A percentile compares a stretch with the other conserved stretches of the same genome.
These are phyloP conservation scores for Gallinago media DNA, from an alignment of 2,113 vertebrate species.

Conservation along the genomic window DNA sequence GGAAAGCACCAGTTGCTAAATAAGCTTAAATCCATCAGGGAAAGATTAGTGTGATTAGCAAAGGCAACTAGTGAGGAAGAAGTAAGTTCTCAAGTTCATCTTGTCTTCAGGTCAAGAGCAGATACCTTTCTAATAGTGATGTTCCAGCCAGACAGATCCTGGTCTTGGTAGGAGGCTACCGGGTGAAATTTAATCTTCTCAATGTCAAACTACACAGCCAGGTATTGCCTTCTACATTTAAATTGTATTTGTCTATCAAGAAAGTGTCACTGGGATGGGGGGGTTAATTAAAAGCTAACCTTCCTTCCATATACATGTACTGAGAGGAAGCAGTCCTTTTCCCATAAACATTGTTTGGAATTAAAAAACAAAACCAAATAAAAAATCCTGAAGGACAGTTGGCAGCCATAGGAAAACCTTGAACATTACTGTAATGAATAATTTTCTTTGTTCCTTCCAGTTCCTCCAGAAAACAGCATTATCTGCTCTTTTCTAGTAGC, in stretches of 20 bases:
- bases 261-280: not conserved
- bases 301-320: not conserved
- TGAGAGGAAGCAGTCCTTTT: not conserved
- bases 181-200: not conserved
- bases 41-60: not conserved
- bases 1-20: not conserved
- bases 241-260: not conserved
- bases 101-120: not conserved
- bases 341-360: not conserved
- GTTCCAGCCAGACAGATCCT: not conserved
- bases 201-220: not conserved
- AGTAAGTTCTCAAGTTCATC: not conserved
- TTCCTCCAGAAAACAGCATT: not conserved
- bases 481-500: not conserved
- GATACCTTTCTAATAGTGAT: not conserved
- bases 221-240: not conserved
- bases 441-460: not conserved
- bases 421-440: no score
- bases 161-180: not conserved
- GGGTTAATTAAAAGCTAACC: not conserved
- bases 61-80: not conserved
- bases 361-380: not conserved
- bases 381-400: not conserved
- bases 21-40: not conserved
- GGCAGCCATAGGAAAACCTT: not conserved